Evolutionary conservation across 1,140 invertebrate genomes (phyloP).

Genomic region (Neotoxoptera formosana): DNA sequence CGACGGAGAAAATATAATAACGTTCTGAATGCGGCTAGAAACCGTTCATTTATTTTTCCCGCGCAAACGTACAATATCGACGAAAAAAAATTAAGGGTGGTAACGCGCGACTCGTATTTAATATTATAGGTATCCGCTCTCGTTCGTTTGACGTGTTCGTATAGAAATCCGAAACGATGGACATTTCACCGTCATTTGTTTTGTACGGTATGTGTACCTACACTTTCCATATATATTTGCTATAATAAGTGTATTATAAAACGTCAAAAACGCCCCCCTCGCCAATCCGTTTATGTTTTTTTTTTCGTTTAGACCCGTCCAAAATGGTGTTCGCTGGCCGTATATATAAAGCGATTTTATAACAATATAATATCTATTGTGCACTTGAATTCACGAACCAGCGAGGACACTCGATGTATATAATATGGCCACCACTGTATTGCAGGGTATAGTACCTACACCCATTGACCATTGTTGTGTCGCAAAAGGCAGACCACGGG

Average conservation of each 20-base stretch:
- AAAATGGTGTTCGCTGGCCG: neutral
- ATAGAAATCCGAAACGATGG: neutral
- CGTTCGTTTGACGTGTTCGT: neutral
- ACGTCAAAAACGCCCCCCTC: neutral
- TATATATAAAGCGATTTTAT: too few relatives aligned
- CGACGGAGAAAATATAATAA: neutral
- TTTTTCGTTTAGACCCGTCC: neutral
- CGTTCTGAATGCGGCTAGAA: neutral
- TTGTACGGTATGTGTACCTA: neutral
- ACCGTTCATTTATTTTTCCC: neutral
- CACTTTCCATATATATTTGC: too few relatives aligned
- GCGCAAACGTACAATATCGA: neutral
- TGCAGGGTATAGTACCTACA: neutral
- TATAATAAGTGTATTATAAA: too few relatives aligned
- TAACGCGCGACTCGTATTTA: neutral
- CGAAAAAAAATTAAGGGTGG: neutral
- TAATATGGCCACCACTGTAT: neutral
- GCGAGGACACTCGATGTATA: neutral
- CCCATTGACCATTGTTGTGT: neutral
- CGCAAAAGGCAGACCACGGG: too few relatives aligned
- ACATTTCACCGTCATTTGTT: neutral
- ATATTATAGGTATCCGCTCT: too few relatives aligned
- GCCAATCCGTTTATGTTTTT: neutral
- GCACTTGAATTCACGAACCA: neutral
- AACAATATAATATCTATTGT: neutral